Percentiles rank a stretch among this genome's conserved stretches.
phyloP scores from a whole-genome alignment of 2,888 invertebrate genomes.

The Imbricaverruca yamaguchii region DNA sequence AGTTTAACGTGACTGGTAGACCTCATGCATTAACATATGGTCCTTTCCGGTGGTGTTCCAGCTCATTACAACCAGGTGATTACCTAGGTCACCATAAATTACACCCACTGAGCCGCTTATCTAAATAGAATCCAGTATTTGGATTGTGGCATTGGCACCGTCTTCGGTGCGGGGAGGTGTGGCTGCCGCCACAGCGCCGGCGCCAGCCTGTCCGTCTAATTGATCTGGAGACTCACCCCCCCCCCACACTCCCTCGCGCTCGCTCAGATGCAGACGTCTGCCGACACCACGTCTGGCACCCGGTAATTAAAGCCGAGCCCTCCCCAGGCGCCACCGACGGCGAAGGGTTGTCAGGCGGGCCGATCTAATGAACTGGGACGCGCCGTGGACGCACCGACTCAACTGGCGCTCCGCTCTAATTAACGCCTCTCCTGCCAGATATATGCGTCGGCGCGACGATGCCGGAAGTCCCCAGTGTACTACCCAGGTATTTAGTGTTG shows the following conservation, averaged over 20 bases:
- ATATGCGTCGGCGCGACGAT: too few relatives aligned
- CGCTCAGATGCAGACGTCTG: neutral
- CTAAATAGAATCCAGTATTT: constrained; percentile 1
- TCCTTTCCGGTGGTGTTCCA: neutral
- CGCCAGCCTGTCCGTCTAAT: neutral
- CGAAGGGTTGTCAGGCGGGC: neutral
- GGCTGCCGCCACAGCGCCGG: neutral
- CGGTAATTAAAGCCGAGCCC: constrained; percentile 2
- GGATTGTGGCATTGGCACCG: neutral
- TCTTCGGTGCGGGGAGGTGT: neutral
- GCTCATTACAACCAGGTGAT: neutral
- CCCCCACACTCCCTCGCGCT: neutral
- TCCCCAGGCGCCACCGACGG: neutral
- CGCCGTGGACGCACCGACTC: neutral
- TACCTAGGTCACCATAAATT: neutral
- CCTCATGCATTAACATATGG: constrained; percentile 2
- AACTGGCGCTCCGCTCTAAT: neutral
- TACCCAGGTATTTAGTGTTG: too few relatives aligned
- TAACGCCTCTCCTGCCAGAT: neutral
- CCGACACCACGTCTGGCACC: neutral
- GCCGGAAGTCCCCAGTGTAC: too few relatives aligned
- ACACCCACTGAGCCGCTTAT: neutral
- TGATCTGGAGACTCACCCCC: neutral
- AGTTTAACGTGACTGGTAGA: neutral
- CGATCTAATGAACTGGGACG: neutral